Base-by-base conservation (phyloP, 2,797 vertebrate species). In the Eulemur coronatus region DNA sequence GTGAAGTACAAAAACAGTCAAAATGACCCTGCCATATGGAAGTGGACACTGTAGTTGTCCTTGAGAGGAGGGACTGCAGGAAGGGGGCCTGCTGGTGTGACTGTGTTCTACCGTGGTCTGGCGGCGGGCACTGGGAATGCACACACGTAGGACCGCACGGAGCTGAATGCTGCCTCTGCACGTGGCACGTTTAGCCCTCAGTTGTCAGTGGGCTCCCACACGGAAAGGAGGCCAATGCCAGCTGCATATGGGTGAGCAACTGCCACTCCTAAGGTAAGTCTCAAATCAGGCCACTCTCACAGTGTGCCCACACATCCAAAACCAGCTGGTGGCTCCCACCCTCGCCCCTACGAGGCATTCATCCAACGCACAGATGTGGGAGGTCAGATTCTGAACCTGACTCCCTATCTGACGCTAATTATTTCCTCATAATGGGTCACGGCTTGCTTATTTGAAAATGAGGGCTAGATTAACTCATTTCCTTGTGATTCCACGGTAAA, bases 71-170 rank as follows among this genome's bases (percentile, higher is more conserved):
- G 41, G 41, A 38, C 12, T 59, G 24, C 1, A 2, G 9, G 9
- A 9, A 67, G 46, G 65, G 84, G 41, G 22, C 46, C 43, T 57
- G 50, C 24, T 3, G 33, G 89, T 28, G 82, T 13, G 7, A 50
- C 35, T 5, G 13, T 2, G 6, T n/a, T 84, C 46, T 48, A 26
- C 13, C 50, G 8, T 1, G 17, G 28, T n/a, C 18, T 43, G 70
- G 61, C 28, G 17, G 13, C 2, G 20, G n/a, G 48, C 7, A 5
- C 35, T 4, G 5, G 22, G 35, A 41, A 43, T 1, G 5, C 1
- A 5, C 6, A 2, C 0, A 0, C 13, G n/a, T 9, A 15, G 9
- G 35, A 28, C 35, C 59, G 18, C 30, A 18, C 4, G 0, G 14
- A 33, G 91, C 35, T 7, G 38, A 22, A 8, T 1, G 0, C 4